These are phyloP conservation scores for Rhincodon typus DNA, from an alignment of 2,797 vertebrate genomes.

Conservation along the genomic window DNA sequence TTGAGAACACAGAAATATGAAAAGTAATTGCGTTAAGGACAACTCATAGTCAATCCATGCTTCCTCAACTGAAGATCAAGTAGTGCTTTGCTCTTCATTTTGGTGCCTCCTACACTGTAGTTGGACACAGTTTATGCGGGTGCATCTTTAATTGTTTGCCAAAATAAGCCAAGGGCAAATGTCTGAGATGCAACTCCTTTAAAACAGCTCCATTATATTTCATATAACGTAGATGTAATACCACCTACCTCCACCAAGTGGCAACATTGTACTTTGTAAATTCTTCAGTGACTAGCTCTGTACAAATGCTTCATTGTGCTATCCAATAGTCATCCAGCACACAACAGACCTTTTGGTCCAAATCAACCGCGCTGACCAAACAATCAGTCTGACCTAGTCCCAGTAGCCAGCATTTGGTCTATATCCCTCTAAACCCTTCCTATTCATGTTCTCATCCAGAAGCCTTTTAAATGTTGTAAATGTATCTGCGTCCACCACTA, in stretches of 20 bases:
- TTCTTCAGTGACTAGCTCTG: background rate
- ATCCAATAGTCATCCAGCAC: background rate
- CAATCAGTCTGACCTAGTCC: too few relatives aligned
- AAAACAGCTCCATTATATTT: background rate
- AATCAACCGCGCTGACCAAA: too few relatives aligned
- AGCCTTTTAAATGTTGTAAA: too few relatives aligned
- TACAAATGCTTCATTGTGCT: background rate
- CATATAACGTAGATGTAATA: background rate
- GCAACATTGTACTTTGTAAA: constrained; percentile 12
- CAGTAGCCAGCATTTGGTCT: too few relatives aligned
- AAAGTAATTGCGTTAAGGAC: background rate
- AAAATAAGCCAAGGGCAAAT: background rate
- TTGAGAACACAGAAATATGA: background rate
- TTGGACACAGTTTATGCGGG: background rate
- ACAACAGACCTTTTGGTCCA: too few relatives aligned
- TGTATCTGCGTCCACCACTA: too few relatives aligned
- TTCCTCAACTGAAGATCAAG: background rate
- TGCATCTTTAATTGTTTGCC: background rate
- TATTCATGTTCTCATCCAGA: too few relatives aligned
- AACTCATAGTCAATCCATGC: background rate
- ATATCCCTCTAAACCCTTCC: too few relatives aligned
- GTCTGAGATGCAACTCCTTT: too few relatives aligned
- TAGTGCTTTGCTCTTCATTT: background rate
- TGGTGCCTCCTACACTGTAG: background rate
- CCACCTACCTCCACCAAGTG: background rate